Evolutionary conservation across 2,888 invertebrate genomes (phyloP), one percentile per base, ranked within the genome.

Genomic region (Rhagophthalmus giganteus): DNA sequence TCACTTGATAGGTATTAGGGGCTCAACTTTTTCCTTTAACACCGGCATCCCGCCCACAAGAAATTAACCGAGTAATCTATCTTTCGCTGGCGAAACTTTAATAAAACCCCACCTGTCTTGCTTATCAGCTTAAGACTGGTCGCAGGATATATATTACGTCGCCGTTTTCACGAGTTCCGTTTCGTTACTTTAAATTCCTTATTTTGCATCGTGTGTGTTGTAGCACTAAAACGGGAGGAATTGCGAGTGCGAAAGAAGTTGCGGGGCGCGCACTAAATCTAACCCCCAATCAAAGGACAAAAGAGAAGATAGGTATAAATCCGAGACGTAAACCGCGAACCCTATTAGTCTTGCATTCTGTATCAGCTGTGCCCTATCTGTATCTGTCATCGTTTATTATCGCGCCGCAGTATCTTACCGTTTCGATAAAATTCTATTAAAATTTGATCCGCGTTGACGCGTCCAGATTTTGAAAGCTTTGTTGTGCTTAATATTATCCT

Each of bases 351-450:
- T 11, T 34, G 20, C 10, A 16, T n/a, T 24, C 24, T 24, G 20
- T 39, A 47, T 47, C 47, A 47, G 47, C 47, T 33, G 47, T 39
- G 49, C 35, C 13, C 38, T 41, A 38, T 35, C 52, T 28, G 38
- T 47, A 42, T 49, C 57, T 59, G 54, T 60, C 62, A 58, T 57
- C 57, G 60, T 46, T 52, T 56, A 44, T 58, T 62, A 62, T 62
- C 62, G 48, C 31, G 51, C 52, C 57, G 57, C 57, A 57, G 41
- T 46, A 60, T 62, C 61, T 59, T 59, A 54, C 57, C 55, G 41
- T 62, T 62, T 62, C 57, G 60, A 57, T 51, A 61, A 61, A 60
- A 53, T 61, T 61, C 60, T 58, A 62, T 62, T 61, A 62, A 62
- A 61, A 60, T 50, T 57, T 47, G 58, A 57, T 57, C 52, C 42